phyloP scores from a whole-genome alignment of 2,888 invertebrate genomes.

The Tachina fera region DNA sequence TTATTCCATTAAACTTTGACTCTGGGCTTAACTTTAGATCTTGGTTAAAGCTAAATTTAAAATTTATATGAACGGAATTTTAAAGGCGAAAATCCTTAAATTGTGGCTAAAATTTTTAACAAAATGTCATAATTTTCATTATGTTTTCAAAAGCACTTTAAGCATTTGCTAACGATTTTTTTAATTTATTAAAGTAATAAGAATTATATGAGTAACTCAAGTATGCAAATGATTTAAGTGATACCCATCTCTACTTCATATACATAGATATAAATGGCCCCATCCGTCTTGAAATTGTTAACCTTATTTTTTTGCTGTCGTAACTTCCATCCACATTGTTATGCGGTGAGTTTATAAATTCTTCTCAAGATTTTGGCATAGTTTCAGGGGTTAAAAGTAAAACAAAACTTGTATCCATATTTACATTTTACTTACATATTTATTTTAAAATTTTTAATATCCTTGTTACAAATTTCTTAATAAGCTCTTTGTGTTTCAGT shows the following conservation, averaged over 20 bases:
- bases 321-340: no score
- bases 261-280: no score
- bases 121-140: neutral
- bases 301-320: no score
- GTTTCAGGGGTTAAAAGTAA: no score
- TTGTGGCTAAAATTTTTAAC: neutral
- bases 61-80: neutral
- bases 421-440: neutral
- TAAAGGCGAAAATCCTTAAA: neutral
- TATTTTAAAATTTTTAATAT: neutral
- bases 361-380: no score
- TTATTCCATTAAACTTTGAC: constrained; percentile 67
- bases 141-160: no score
- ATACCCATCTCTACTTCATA: no score
- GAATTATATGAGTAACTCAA: neutral
- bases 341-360: no score
- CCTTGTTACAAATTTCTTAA: constrained; percentile 12
- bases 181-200: neutral
- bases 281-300: no score
- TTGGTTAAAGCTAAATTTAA: constrained; percentile 9
- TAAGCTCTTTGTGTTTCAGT: constrained; percentile 21
- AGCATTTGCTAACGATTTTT: neutral
- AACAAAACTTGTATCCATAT: no score
- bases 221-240: no score
- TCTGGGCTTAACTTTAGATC: constrained; percentile 40